Percentiles rank a stretch among this genome's conserved stretches.
These are phyloP conservation scores for Galerucella pusilla DNA, from an alignment of 2,888 invertebrate genomes.

Conservation along the genomic window DNA sequence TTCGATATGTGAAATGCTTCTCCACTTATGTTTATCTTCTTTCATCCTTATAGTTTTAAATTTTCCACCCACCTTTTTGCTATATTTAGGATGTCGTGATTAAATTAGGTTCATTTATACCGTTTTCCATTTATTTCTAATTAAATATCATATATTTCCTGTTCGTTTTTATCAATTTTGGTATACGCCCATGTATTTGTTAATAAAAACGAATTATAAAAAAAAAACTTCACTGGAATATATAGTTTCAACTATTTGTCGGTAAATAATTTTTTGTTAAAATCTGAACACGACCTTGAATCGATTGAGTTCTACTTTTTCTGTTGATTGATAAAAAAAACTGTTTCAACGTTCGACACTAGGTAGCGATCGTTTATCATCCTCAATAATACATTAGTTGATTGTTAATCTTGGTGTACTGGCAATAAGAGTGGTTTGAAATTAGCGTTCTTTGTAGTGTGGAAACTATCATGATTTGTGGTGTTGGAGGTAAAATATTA, in stretches of 20 bases:
- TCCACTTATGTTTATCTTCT: no score
- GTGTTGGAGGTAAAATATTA: background rate
- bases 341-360: background rate
- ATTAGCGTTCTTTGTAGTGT: background rate
- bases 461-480: background rate
- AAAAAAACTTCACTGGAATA: background rate
- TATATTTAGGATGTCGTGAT: no score
- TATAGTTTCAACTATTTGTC: background rate
- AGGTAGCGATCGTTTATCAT: background rate
- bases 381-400: background rate
- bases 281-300: background rate
- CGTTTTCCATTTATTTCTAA: no score
- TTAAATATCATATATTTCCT: no score
- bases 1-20: no score
- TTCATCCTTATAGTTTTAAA: no score
- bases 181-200: no score
- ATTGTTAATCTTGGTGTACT: background rate
- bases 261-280: background rate
- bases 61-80: no score
- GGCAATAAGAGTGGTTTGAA: background rate
- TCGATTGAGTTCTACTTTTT: background rate
- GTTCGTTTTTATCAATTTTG: no score
- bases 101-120: no score
- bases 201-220: no score
- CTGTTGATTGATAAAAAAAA: background rate